Percentiles rank a stretch among this genome's conserved stretches.
These are phyloP conservation scores for Chaetorhynchus papuensis DNA, from an alignment of 2,113 vertebrate species.

Conservation along the genomic window DNA sequence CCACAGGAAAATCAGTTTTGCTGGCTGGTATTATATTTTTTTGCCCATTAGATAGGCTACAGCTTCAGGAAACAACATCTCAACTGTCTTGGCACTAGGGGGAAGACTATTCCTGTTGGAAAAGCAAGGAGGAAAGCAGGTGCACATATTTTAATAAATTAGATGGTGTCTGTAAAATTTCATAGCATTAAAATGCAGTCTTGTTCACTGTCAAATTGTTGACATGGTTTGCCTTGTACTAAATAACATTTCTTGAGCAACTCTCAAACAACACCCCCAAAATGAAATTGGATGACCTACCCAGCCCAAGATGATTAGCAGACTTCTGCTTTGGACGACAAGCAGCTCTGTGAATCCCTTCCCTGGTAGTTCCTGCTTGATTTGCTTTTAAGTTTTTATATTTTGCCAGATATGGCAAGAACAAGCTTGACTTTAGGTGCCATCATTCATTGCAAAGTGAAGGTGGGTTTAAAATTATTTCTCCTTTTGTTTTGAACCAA, in stretches of 20 bases:
- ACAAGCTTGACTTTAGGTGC: neutral
- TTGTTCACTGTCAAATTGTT: neutral
- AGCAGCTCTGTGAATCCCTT: neutral
- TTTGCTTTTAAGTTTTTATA: neutral
- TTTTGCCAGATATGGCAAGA: neutral
- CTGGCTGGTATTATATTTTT: neutral
- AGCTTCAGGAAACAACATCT: neutral
- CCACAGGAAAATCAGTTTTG: neutral
- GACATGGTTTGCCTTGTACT: neutral
- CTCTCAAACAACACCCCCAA: neutral
- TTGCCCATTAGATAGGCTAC: neutral
- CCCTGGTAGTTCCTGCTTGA: neutral
- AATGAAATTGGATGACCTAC: neutral
- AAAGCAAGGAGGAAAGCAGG: neutral
- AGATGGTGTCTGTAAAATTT: neutral
- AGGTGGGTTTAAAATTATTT: neutral
- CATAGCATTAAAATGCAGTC: neutral
- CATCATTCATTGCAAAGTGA: neutral
- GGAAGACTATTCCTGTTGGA: neutral
- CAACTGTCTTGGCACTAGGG: neutral
- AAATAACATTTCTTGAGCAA: neutral
- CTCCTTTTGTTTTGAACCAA: neutral
- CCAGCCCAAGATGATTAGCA: neutral
- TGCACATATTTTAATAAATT: neutral
- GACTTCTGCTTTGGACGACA: neutral